Evolutionary conservation across 2,888 invertebrate species (phyloP), one percentile per base, ranked within the genome.

Genomic region (Vesta saturnalis): DNA sequence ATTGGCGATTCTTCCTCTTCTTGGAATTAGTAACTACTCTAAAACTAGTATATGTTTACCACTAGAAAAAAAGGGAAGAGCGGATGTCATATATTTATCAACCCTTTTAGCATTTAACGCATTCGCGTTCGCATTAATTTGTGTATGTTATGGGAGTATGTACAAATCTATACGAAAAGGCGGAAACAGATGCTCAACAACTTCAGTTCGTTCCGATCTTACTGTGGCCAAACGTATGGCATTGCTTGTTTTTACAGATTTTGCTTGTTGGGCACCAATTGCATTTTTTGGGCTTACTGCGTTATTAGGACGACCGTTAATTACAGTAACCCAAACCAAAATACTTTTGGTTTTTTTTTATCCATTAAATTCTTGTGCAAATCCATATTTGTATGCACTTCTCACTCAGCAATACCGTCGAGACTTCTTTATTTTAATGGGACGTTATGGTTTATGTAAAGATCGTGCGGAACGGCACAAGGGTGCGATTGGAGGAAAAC

Each of bases 41-140:
- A 89, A 87, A 76, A 91, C 90, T 72, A 89, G 89, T 77, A 90
- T 91, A 46, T 91, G 91, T 78, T 83, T 91, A 60, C 91, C 91
- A 0, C 84, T 91, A 81, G 88, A 89, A 75, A 88, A 87, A 59
- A 83, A 84, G 30, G 83, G 85, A 61, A 76, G 85, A 46, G 80
- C 82, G 1, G 90, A 90, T 76, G 82, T 86, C 39, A 86, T 85
- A 10, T 90, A 89, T 80, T 82, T 90, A 30, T 82, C 86, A 10
- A 83, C 85, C 19, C 81, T 90, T 4, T 82, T 91, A 15, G 82
- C 87, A 2, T 85, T 90, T 79, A 90, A 90, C 77, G 88, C 88
- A 0, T 76, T 88, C 3, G 89, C 90, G 0, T 91, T 91, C 81
- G 79, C 86, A 10, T 82, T 90, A 59, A 90, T 91, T 74, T 87